Percentiles rank a stretch among this genome's conserved stretches.
Evolutionary conservation across 2,113 vertebrate species (phyloP).

Genomic region (Grammomys surdaster): DNA sequence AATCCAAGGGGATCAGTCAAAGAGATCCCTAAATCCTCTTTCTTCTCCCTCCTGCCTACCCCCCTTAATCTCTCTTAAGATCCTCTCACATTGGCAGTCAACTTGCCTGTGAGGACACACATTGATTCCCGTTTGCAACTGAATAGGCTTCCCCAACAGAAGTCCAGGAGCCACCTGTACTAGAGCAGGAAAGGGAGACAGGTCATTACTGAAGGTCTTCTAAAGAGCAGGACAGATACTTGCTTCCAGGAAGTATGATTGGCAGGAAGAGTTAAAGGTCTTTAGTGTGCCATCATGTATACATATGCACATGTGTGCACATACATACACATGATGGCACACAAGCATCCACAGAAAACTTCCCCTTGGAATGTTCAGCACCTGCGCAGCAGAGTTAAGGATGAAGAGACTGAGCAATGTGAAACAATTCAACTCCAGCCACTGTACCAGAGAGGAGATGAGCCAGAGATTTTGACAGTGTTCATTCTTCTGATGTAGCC

Average conservation of each 20-base stretch:
- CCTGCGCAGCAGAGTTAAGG: not conserved
- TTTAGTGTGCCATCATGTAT: not conserved
- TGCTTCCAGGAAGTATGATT: constrained; percentile 33
- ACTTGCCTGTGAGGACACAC: not conserved
- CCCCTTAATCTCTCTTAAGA: not conserved
- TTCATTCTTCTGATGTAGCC: not conserved
- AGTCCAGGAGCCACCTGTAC: not conserved
- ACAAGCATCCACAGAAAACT: not conserved
- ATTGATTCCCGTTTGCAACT: constrained; percentile 37
- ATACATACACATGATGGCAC: too few relatives aligned
- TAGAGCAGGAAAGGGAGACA: constrained; percentile 8
- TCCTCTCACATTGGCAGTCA: not conserved
- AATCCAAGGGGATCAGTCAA: not conserved
- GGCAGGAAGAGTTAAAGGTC: not conserved
- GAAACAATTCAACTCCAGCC: not conserved
- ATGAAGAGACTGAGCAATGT: not conserved
- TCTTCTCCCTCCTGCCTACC: not conserved
- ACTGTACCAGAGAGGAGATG: not conserved
- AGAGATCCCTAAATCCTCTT: not conserved
- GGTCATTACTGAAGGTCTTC: not conserved
- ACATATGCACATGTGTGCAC: accelerated
- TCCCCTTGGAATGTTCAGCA: not conserved
- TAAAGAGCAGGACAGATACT: not conserved
- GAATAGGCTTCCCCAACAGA: not conserved
- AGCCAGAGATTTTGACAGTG: not conserved